Conservation (phyloP, 2,113 vertebrate species). For the Aphyosemion australe region DNA sequence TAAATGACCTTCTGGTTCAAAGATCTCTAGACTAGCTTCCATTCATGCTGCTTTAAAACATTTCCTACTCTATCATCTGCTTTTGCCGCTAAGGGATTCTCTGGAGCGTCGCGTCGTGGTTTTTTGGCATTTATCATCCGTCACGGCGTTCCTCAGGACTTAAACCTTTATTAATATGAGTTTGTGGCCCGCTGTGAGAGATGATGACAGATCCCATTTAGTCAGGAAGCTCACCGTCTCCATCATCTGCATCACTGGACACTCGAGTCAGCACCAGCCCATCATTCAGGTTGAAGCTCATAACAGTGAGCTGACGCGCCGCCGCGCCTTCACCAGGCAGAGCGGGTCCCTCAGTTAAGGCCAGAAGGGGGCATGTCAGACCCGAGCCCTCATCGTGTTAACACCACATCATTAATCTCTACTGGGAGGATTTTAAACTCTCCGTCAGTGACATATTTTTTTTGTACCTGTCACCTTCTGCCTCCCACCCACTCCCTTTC, state of each 20-base stretch:
- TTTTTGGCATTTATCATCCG: conserved; percentile 4
- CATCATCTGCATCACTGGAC: conserved; percentile 43
- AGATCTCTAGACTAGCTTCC: background rate
- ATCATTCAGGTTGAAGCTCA: conserved; percentile 35
- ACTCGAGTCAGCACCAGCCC: conserved; percentile 15
- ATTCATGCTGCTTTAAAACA: conserved; percentile 3
- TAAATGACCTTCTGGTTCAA: background rate
- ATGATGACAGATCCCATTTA: conserved; percentile 28
- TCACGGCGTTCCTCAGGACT: conserved; percentile 1
- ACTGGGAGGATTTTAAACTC: conserved; percentile 40
- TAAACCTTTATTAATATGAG: conserved; percentile 27
- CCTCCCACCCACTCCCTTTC: conserved; percentile 26
- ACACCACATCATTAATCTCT: conserved; percentile 48
- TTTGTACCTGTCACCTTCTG: conserved; percentile 36
- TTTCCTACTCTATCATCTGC: background rate
- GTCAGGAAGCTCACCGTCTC: conserved; percentile 33
- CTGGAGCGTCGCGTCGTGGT: background rate
- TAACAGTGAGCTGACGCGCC: conserved; percentile 37
- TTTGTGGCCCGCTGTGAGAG: conserved; percentile 18
- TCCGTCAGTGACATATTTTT: conserved; percentile 26
- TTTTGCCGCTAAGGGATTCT: background rate
- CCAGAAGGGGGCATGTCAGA: conserved; percentile 43
- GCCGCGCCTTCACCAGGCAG: conserved; percentile 18
- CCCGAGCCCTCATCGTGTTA: conserved; percentile 43
- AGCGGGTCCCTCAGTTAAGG: conserved; percentile 35